Evolutionary conservation across 2,888 invertebrate genomes (phyloP), one percentile per base, ranked within the genome.

Genomic region (Oxytorus armatus): DNA sequence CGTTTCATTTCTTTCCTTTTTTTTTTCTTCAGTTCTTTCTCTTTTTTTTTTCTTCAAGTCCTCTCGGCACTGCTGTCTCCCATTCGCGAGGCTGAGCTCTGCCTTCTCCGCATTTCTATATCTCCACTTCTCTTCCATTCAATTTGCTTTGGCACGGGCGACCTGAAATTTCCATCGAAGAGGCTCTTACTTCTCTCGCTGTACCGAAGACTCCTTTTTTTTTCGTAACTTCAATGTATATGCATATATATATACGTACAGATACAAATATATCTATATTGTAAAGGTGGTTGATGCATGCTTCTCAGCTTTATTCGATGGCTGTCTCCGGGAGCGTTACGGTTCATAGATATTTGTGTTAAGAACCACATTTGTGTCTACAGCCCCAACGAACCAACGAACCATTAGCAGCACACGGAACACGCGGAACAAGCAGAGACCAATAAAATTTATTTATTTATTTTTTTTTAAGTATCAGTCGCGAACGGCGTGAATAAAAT

Each of bases 111-210:
- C 66, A 65, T 69, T 74, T 59, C 73, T 33, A 51, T 44, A 55
- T 69, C 44, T 76, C 63, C 44, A 55, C 73, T 81, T 72, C 73
- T 61, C 42, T 81, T 81, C 75, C 76, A 76, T 81, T 81, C 70
- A 79, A 79, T 79, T 79, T 74, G 78, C 74, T 79, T 79, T 76
- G 75, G 72, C 74, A 69, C 55, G 79, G 69, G 61, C 69, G 74
- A 79, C 61, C 79, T 79, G 63, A 79, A 79, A 79, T 79, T 79
- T 79, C 79, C 79, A 79, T 79, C 79, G 79, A 74, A 79, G 74
- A 79, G 79, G 59, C 74, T 79, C 59, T 51, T 42, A 51, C 77
- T 72, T n/a, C 55, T 69, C 36, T 74, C 47, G 36, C 51, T 69
- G 36, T 65, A 55, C 53, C 74, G 68, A 55, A 29, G 55, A 69